These are phyloP conservation scores for Chromis chromis DNA, from an alignment of 2,797 vertebrate genomes.

Conservation along the genomic window DNA sequence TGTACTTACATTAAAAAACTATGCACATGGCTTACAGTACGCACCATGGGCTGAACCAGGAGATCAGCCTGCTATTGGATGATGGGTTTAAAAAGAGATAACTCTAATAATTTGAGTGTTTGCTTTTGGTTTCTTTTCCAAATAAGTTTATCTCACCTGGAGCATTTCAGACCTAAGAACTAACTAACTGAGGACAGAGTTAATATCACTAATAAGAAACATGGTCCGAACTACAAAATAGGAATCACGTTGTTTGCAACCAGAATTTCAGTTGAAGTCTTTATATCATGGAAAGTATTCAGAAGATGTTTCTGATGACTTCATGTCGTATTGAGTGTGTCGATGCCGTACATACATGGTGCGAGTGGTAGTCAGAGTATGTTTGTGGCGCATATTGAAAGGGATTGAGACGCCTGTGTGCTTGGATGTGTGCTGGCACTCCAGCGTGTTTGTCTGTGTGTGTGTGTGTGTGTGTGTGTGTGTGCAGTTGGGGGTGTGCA, in stretches of 20 bases:
- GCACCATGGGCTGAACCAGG: not conserved
- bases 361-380: not conserved
- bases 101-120: not conserved
- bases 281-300: not conserved
- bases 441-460: constrained; percentile 10
- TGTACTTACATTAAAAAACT: too few species aligned
- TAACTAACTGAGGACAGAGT: not conserved
- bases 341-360: not conserved
- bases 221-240: not conserved
- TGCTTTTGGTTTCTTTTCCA: not conserved
- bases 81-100: not conserved
- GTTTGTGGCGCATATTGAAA: not conserved
- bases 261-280: not conserved
- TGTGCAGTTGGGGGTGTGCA: constrained; percentile 44
- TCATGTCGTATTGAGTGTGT: not conserved
- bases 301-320: not conserved
- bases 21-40: not conserved
- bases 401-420: constrained; percentile 11
- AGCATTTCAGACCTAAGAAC: not conserved
- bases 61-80: not conserved
- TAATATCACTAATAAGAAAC: not conserved
- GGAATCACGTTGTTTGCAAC: not conserved
- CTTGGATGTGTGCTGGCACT: not conserved
- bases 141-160: not conserved
- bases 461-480: constrained; percentile 8